phyloP scores from a whole-genome alignment of 2,888 invertebrate genomes.

The Aplocera efformata region DNA sequence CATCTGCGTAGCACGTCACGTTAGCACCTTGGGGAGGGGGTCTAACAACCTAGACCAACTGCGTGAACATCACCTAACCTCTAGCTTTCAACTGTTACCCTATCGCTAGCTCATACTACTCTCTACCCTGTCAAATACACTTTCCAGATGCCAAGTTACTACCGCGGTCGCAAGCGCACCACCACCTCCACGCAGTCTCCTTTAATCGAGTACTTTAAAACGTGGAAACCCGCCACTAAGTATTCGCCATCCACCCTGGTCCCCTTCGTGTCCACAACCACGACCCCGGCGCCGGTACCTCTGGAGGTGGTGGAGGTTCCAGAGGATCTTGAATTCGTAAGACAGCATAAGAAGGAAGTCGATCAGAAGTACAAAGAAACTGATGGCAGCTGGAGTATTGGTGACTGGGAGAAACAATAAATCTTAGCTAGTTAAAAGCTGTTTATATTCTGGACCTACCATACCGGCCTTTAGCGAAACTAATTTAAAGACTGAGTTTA shows the following conservation, averaged over 20 bases:
- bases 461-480: too few relatives aligned
- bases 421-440: too few relatives aligned
- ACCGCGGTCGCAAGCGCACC: constrained; percentile 39
- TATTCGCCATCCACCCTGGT: neutral
- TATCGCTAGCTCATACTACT: too few relatives aligned
- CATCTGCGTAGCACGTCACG: too few relatives aligned
- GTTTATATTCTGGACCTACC: too few relatives aligned
- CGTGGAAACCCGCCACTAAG: constrained; percentile 15
- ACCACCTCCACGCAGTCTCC: constrained; percentile 35
- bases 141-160: constrained; percentile 61
- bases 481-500: too few relatives aligned
- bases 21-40: too few relatives aligned
- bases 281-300: neutral
- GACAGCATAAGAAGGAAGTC: neutral
- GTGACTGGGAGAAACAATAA: constrained; percentile 5
- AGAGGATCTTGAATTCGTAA: neutral
- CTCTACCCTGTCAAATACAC: too few relatives aligned
- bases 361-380: constrained; percentile 7
- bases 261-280: neutral
- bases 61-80: too few relatives aligned
- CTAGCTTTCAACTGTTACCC: too few relatives aligned
- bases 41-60: too few relatives aligned
- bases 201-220: constrained; percentile 26
- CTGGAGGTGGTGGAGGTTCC: neutral
- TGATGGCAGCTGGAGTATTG: constrained; percentile 18